Conservation (phyloP, 2,797 vertebrate species). For the Sandelia bainsii region DNA sequence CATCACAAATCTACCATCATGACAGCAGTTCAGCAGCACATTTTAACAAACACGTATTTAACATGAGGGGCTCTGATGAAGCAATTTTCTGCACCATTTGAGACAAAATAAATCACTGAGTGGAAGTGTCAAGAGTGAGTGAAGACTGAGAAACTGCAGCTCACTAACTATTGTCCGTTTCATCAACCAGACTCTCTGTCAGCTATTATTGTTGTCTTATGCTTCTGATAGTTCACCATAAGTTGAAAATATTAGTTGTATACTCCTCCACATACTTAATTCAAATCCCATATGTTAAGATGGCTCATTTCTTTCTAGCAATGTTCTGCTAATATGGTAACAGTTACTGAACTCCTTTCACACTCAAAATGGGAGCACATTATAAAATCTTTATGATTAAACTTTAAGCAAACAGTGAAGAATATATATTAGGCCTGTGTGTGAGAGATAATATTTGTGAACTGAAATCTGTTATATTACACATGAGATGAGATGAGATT, state of each 20-base stretch:
- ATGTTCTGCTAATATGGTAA: slow-evolving; percentile 12
- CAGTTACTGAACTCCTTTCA: slow-evolving; percentile 23
- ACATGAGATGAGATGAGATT: slow-evolving; percentile 1
- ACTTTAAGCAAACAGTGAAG: slow-evolving; percentile 35
- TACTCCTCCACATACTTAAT: slow-evolving; percentile 2
- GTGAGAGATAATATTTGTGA: slow-evolving; percentile 7
- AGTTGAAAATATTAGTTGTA: slow-evolving; percentile 26
- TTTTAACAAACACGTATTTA: slow-evolving; percentile 66
- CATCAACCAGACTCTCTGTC: slow-evolving; percentile 39
- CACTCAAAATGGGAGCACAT: slow-evolving; percentile 28
- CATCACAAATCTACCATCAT: slow-evolving; percentile 29
- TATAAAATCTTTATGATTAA: slow-evolving; percentile 45
- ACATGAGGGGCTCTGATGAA: slow-evolving; percentile 61
- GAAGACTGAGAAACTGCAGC: slow-evolving; percentile 24
- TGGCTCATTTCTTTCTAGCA: slow-evolving; percentile 19
- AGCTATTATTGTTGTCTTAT: slow-evolving; percentile 40
- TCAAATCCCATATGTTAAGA: slow-evolving; percentile 21
- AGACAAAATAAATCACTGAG: slow-evolving; percentile 60
- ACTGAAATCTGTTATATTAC: neutral
- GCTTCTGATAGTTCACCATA: slow-evolving; percentile 23
- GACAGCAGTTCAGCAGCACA: slow-evolving; percentile 48
- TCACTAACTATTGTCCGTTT: slow-evolving; percentile 11
- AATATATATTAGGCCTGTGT: slow-evolving; percentile 18
- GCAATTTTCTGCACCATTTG: slow-evolving; percentile 79
- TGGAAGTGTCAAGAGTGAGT: slow-evolving; percentile 44